Evolutionary conservation across 1,140 invertebrate genomes (phyloP).

Genomic region (Oedothorax gibbosus): DNA sequence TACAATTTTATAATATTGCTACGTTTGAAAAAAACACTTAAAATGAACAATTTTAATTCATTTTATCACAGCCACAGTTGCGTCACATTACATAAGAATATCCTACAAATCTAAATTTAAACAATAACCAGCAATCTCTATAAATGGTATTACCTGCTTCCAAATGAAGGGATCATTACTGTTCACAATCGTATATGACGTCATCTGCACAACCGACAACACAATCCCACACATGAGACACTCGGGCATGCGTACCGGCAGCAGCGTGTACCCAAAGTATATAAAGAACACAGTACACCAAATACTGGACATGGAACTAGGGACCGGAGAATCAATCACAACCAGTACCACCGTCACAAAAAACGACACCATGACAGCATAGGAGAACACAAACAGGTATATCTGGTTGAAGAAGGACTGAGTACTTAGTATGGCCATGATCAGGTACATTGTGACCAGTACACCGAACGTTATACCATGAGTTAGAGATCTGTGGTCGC

Average conservation of each 20-base stretch:
- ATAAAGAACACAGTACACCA: slow-evolving; percentile 82
- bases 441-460: slow-evolving; percentile 71
- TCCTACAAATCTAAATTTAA: background rate
- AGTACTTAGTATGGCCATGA: slow-evolving; percentile 80
- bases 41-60: too few relatives aligned
- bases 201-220: slow-evolving; percentile 77
- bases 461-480: slow-evolving; percentile 66
- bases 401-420: slow-evolving; percentile 88
- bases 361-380: slow-evolving; percentile 80
- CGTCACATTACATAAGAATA: background rate
- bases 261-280: slow-evolving; percentile 87
- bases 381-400: slow-evolving; percentile 84
- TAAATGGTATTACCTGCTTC: slow-evolving; percentile 67
- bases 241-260: slow-evolving; percentile 83
- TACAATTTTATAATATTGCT: too few relatives aligned
- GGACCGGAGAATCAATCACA: slow-evolving; percentile 64
- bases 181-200: slow-evolving; percentile 67
- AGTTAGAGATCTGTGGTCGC: slow-evolving; percentile 64
- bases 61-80: too few relatives aligned
- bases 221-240: slow-evolving; percentile 79
- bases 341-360: slow-evolving; percentile 75
- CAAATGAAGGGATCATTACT: slow-evolving; percentile 65
- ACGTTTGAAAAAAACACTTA: too few relatives aligned
- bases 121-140: background rate
- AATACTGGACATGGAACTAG: slow-evolving; percentile 72